Percentiles rank a stretch among this genome's conserved stretches.
These are phyloP conservation scores for Festucalex cinctus DNA, from an alignment of 2,113 vertebrate genomes.

Conservation along the genomic window DNA sequence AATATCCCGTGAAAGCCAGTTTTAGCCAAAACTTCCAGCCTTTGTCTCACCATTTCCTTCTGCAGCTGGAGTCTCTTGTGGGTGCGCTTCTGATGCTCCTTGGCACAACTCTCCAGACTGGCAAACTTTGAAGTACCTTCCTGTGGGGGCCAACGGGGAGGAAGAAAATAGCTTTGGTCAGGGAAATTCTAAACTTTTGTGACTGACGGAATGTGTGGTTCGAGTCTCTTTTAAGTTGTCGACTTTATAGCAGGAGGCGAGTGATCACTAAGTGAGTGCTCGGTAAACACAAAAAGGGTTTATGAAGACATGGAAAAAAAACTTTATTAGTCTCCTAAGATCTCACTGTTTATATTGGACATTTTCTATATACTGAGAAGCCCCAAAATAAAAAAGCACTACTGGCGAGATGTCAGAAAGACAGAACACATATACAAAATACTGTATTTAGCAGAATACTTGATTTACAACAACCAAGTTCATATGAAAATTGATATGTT, in stretches of 20 bases:
- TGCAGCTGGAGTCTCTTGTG: constrained; percentile 88
- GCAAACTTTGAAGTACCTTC: constrained; percentile 97
- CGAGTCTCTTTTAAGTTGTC: neutral
- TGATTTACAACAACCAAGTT: no score
- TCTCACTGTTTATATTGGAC: neutral
- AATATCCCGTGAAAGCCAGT: constrained; percentile 3
- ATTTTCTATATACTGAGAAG: neutral
- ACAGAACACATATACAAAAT: no score
- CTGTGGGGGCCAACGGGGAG: constrained; percentile 59
- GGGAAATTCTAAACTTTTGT: constrained; percentile 3
- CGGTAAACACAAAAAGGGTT: neutral
- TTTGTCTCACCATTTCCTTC: constrained; percentile 83
- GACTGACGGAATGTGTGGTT: neutral
- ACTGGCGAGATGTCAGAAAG: neutral
- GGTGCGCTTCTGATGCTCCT: constrained; percentile 91
- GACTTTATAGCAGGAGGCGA: neutral
- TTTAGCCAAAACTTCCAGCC: constrained; percentile 9
- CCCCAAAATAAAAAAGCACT: neutral
- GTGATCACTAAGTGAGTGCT: neutral
- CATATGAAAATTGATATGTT: no score
- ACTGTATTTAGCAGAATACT: no score
- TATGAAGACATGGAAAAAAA: neutral
- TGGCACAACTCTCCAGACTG: constrained; percentile 86
- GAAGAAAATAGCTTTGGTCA: constrained; percentile 10
- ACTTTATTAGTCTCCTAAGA: neutral